Conservation (phyloP, 2,113 vertebrate genomes). For the Sapayoa aenigma region DNA sequence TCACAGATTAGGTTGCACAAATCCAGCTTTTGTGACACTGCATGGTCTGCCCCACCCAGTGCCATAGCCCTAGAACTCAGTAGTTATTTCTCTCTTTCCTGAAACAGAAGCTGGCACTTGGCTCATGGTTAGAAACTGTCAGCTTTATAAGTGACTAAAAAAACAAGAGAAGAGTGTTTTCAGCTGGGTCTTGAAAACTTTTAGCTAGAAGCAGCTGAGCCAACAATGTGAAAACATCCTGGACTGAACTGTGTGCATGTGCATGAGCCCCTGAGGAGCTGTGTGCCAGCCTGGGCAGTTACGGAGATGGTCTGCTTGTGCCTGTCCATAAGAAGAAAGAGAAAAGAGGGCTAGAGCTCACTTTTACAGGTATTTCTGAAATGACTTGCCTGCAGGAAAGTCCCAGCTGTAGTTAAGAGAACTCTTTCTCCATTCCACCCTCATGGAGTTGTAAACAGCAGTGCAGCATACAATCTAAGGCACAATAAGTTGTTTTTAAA, state of each 20-base stretch:
- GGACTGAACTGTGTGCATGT: fast-evolving
- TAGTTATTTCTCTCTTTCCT: not conserved
- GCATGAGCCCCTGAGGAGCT: not conserved
- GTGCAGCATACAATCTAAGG: not conserved
- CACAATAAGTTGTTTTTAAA: not conserved
- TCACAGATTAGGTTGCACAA: not conserved
- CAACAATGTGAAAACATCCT: not conserved
- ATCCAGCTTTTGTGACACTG: not conserved
- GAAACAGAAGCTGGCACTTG: not conserved
- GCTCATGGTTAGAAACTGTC: not conserved
- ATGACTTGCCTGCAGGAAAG: not conserved
- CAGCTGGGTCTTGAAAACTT: not conserved
- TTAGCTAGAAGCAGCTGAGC: not conserved
- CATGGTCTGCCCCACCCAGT: not conserved
- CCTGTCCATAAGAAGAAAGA: not conserved
- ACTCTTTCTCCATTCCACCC: not conserved
- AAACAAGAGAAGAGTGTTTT: not conserved
- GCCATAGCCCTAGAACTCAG: not conserved
- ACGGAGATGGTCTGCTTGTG: not conserved
- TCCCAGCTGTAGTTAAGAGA: not conserved
- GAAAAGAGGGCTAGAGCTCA: not conserved
- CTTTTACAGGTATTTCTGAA: not conserved
- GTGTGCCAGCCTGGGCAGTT: not conserved
- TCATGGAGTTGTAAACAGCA: not conserved
- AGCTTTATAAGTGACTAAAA: not conserved